Conservation (phyloP, 2,888 invertebrate species). For the Limenitis camilla region DNA sequence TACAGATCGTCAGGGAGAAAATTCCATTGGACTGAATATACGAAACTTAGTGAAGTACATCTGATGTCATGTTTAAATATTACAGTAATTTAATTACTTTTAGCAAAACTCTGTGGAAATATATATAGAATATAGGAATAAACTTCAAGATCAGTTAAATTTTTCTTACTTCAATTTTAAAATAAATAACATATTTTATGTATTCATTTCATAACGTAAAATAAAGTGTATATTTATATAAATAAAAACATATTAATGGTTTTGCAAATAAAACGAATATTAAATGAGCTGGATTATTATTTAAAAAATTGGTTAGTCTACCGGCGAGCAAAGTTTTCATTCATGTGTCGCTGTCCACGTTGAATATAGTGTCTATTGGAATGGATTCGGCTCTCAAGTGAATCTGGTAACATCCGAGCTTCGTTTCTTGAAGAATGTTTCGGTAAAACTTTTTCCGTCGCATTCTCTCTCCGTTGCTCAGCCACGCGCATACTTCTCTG, state of each 20-base stretch:
- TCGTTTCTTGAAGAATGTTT: constrained; percentile 71
- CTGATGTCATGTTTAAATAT: too few species aligned
- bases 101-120: too few species aligned
- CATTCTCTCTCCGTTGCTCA: constrained; percentile 75
- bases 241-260: background rate
- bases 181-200: constrained; percentile 18
- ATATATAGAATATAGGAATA: background rate
- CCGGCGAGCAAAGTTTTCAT: constrained; percentile 86
- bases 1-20: constrained; percentile 83
- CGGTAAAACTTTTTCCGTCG: constrained; percentile 58
- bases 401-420: constrained; percentile 76
- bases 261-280: too few species aligned
- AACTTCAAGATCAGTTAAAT: background rate
- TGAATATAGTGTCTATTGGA: constrained; percentile 94
- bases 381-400: constrained; percentile 88
- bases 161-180: background rate
- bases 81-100: too few species aligned
- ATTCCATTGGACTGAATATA: constrained; percentile 78
- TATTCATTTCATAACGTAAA: constrained; percentile 17
- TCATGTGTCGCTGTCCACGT: constrained; percentile 85
- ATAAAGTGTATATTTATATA: constrained; percentile 4
- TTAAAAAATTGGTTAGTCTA: constrained; percentile 30
- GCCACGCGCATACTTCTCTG: constrained; percentile 79
- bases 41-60: background rate
- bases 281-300: too few species aligned